Evolutionary conservation across 2,888 invertebrate species (phyloP).

Genomic region (Lepas anatifera): DNA sequence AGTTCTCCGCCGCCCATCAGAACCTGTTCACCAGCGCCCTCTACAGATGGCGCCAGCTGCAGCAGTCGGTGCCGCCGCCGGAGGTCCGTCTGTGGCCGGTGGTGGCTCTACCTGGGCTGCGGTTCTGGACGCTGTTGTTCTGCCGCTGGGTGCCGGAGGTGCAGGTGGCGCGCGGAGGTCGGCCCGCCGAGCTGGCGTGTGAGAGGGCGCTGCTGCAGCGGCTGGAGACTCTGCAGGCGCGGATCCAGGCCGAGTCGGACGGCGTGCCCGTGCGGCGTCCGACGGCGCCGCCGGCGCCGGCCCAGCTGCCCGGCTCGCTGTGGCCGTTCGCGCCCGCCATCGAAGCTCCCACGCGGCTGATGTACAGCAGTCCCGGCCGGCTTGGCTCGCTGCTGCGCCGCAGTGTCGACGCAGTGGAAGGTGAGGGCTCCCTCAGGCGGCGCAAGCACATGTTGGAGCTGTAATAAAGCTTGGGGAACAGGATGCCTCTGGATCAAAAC

Average conservation of each 20-base stretch:
- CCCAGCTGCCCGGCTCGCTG: not conserved
- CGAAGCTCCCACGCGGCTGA: not conserved
- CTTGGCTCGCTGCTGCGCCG: not conserved
- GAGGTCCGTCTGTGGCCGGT: not conserved
- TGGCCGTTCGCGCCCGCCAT: not conserved
- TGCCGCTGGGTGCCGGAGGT: not conserved
- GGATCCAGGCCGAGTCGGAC: not conserved
- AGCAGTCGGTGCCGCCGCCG: not conserved
- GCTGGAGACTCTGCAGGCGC: not conserved
- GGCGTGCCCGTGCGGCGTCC: not conserved
- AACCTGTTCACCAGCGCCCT: constrained; percentile 74
- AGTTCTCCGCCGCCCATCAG: constrained; percentile 68
- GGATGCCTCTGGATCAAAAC: too few species aligned
- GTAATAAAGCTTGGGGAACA: too few species aligned
- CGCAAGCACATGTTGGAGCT: too few species aligned
- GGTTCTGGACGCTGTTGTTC: not conserved
- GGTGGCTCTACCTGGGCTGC: not conserved
- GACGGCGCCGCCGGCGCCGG: not conserved
- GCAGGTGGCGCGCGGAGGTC: not conserved
- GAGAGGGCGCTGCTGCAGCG: not conserved
- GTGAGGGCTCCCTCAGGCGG: not conserved
- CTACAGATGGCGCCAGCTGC: constrained; percentile 36
- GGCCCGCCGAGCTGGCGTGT: not conserved
- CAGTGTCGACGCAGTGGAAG: not conserved
- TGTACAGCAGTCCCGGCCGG: not conserved